Evolutionary conservation across 2,797 vertebrate genomes (phyloP).

Genomic region (Adrianichthys oophorus): DNA sequence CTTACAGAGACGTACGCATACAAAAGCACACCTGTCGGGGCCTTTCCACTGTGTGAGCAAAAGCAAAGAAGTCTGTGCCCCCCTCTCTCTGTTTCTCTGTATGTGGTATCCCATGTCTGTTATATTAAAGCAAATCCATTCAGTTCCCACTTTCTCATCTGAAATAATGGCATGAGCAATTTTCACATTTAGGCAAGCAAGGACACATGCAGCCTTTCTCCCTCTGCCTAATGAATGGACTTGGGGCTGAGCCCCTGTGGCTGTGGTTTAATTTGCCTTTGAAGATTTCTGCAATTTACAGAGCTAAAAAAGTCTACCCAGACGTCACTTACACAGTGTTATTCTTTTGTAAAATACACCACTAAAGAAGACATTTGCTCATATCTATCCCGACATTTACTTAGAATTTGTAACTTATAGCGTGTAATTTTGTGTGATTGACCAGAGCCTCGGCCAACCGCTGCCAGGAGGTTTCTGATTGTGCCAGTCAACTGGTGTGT

Average conservation of each 20-base stretch:
- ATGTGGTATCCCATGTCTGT: conserved; percentile 79
- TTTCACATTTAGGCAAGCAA: conserved; percentile 76
- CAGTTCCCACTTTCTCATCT: conserved; percentile 78
- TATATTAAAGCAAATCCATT: conserved; percentile 81
- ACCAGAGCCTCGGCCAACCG: conserved; percentile 30
- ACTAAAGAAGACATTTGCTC: conserved; percentile 34
- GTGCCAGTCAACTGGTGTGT: conserved; percentile 66
- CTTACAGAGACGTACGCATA: conserved; percentile 70
- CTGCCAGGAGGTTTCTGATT: conserved; percentile 53
- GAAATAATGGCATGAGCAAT: conserved; percentile 80
- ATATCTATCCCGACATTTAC: conserved; percentile 23
- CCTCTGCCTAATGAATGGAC: conserved; percentile 69
- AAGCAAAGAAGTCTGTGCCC: conserved; percentile 77
- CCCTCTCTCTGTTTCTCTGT: conserved; percentile 73
- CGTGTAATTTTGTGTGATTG: conserved; percentile 38
- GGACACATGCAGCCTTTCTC: conserved; percentile 67
- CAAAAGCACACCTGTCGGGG: conserved; percentile 86
- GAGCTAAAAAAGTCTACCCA: conserved; percentile 28
- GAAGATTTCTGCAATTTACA: conserved; percentile 63
- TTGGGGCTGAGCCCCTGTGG: conserved; percentile 64
- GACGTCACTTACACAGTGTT: conserved; percentile 17
- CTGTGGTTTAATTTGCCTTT: conserved; percentile 67
- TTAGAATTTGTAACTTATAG: conserved; percentile 23
- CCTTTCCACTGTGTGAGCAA: conserved; percentile 83
- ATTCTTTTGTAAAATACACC: conserved; percentile 32